A percentile compares a stretch with the other conserved stretches of the same genome.
Conservation (phyloP, 2,888 invertebrate species). For the Amorpha juglandis region DNA sequence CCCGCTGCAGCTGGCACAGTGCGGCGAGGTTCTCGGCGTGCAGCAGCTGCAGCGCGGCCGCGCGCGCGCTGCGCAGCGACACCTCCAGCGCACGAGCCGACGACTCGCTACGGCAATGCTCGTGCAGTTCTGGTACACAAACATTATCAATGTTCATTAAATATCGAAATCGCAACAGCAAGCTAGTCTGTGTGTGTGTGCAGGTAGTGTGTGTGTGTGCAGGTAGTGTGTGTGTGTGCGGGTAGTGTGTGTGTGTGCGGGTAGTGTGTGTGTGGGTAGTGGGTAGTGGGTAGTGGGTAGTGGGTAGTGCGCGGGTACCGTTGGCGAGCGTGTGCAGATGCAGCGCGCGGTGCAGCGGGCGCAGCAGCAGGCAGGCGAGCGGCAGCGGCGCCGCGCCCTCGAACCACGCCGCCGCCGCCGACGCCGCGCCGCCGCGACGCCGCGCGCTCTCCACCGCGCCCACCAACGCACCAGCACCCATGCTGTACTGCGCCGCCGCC, state of each 20-base stretch:
- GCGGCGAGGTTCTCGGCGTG: constrained; percentile 67
- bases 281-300: too few species aligned
- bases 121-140: constrained; percentile 62
- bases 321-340: constrained; percentile 91
- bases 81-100: constrained; percentile 91
- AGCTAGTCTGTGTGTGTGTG: constrained; percentile 47
- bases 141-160: too few species aligned
- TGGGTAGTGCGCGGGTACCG: too few species aligned
- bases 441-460: constrained; percentile 92
- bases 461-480: constrained; percentile 89
- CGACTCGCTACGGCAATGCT: constrained; percentile 84
- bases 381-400: constrained; percentile 89
- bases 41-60: constrained; percentile 59
- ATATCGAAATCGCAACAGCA: constrained; percentile 38
- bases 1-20: constrained; percentile 94
- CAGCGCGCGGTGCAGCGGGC: constrained; percentile 94
- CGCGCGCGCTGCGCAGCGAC: constrained; percentile 91
- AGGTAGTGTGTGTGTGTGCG: neutral
- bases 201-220: neutral
- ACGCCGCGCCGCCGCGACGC: constrained; percentile 87
- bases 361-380: constrained; percentile 92
- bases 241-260: neutral
- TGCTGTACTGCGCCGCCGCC: constrained; percentile 87
- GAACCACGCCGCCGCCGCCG: constrained; percentile 73
- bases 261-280: neutral